Evolutionary conservation across 2,888 invertebrate species (phyloP), one percentile per base, ranked within the genome.

Genomic region (Rambutsinella grinnellia): DNA sequence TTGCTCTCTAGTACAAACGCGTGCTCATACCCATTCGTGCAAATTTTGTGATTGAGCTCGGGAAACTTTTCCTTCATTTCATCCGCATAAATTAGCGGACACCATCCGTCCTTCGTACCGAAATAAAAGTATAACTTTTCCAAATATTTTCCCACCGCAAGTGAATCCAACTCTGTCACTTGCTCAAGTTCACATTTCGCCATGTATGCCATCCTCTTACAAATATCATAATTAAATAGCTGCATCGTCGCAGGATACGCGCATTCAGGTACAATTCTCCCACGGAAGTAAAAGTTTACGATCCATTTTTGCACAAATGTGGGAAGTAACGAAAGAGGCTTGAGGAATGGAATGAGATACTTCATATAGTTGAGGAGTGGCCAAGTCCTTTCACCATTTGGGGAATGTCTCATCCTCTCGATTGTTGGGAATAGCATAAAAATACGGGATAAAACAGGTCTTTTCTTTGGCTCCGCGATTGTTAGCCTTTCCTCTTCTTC

Each of bases 341-440:
- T 71, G 0, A 76, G 46, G 0, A 75, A 36, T 3, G 67, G 60
- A 36, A 60, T 65, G 13, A 80, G 24, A 23, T 70, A 57, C 1
- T 26, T 60, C 6, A 63, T 61, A 62, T 89, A 90, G 85, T 86
- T 81, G 28, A 92, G 87, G 70, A 91, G 84, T 69, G 89, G 90
- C 62, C 90, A 92, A n/a, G 94, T 86, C 83, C 90, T 88, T 85
- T 88, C 88, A 15, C 96, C 97, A 86, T 93, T 93, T 21, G 89
- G 90, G 15, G 92, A 91, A 61, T 90, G 88, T 2, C 91, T 91
- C 92, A 97, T 93, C 82, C 90, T 88, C 87, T 97, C 95, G 51
- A 97, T 87, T 0, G 96, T 94, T 1, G 97, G 97, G 87, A 96
- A 96, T 2, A 97, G 87, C 79, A 96, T 87, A 86, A 93, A 93